Percentiles rank a stretch among this genome's conserved stretches.
Evolutionary conservation across 2,888 invertebrate species (phyloP).

Genomic region (Saturnia japonica): DNA sequence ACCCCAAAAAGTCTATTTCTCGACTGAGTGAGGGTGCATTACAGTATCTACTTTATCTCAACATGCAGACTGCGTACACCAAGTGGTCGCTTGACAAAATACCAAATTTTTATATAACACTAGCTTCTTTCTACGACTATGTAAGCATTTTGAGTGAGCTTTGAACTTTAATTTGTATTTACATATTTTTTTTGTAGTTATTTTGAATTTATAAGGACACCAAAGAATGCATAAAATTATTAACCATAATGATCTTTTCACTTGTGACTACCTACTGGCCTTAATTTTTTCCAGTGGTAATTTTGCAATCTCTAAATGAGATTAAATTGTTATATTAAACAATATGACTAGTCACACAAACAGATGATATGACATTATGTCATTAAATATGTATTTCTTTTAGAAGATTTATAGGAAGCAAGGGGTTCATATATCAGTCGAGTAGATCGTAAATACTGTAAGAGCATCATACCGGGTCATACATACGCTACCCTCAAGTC

Average conservation of each 20-base stretch:
- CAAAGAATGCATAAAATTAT: too few relatives aligned
- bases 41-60: slow-evolving; percentile 20
- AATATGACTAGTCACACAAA: background rate
- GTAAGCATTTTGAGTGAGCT: background rate
- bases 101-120: slow-evolving; percentile 14
- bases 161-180: background rate
- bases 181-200: background rate
- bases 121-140: slow-evolving; percentile 13
- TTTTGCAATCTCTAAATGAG: background rate
- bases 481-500: slow-evolving; percentile 42
- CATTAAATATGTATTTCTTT: slow-evolving; percentile 4
- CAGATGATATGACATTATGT: background rate
- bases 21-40: slow-evolving; percentile 62
- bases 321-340: background rate
- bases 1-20: slow-evolving; percentile 68
- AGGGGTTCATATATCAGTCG: slow-evolving; percentile 68
- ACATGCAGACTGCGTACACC: slow-evolving; percentile 15
- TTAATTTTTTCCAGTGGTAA: too few relatives aligned
- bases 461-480: slow-evolving; percentile 42
- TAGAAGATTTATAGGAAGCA: slow-evolving; percentile 54
- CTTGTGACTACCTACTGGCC: too few relatives aligned
- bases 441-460: slow-evolving; percentile 61
- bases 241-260: too few relatives aligned
- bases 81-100: slow-evolving; percentile 10
- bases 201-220: too few relatives aligned